Conservation (phyloP, 2,888 invertebrate species). For the Campaea margaritaria region DNA sequence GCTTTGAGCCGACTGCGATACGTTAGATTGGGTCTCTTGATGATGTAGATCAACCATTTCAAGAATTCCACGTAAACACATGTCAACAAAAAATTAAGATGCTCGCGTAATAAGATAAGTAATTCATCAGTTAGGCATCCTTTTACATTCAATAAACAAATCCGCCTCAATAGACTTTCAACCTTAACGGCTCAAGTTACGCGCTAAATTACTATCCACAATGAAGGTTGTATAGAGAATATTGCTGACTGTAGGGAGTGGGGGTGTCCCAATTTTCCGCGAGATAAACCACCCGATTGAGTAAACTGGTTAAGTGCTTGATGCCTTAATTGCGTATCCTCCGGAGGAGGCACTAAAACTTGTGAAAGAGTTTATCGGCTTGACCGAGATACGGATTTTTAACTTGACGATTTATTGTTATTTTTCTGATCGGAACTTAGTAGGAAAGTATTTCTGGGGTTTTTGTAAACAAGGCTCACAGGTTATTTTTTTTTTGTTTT, state of each 20-base stretch:
- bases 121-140: constrained; percentile 35
- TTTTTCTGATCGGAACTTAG: constrained; percentile 14
- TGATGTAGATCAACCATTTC: no score
- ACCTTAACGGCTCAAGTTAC: constrained; percentile 9
- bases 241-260: constrained; percentile 49
- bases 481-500: neutral
- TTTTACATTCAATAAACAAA: constrained; percentile 31
- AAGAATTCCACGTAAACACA: neutral
- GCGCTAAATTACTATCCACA: constrained; percentile 31
- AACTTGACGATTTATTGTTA: constrained; percentile 18
- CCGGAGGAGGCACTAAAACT: constrained; percentile 26
- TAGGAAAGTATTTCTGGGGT: constrained; percentile 6
- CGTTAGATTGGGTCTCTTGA: no score
- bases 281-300: constrained; percentile 54
- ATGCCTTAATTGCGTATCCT: constrained; percentile 52
- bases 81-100: constrained; percentile 16
- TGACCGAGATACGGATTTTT: constrained; percentile 25
- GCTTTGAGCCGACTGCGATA: no score
- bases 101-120: constrained; percentile 13
- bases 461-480: constrained; percentile 14
- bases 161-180: constrained; percentile 17
- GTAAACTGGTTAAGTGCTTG: constrained; percentile 58
- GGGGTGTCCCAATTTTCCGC: constrained; percentile 56
- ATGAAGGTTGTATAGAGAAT: neutral
- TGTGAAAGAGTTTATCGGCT: constrained; percentile 20